A percentile compares a stretch with the other conserved stretches of the same genome.
phyloP scores from a whole-genome alignment of 2,113 vertebrate genomes.

The Tretioscincus oriximinensis region DNA sequence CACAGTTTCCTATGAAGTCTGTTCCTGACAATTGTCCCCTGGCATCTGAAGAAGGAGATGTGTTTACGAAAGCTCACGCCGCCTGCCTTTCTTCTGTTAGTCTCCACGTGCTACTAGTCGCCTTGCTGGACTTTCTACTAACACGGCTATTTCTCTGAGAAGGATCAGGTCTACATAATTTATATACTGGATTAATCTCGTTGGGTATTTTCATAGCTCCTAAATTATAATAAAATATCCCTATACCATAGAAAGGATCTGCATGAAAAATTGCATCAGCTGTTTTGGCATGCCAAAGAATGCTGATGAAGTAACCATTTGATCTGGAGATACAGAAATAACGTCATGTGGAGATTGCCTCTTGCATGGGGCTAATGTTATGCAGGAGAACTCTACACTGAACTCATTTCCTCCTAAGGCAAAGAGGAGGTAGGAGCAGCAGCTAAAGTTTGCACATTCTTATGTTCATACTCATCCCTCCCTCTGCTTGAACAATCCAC shows the following conservation, averaged over 20 bases:
- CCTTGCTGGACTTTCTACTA: too few species aligned
- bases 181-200: not conserved
- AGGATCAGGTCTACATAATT: not conserved
- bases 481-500: not conserved
- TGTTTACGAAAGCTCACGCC: too few species aligned
- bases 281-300: not conserved
- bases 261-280: not conserved
- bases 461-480: not conserved
- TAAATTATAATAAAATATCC: not conserved
- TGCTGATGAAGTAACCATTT: not conserved
- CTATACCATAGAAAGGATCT: not conserved
- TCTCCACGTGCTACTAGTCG: too few species aligned
- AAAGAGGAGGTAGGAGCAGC: accelerated
- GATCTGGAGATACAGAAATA: not conserved
- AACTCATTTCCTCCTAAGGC: not conserved
- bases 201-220: not conserved
- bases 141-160: too few species aligned
- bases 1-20: too few species aligned
- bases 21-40: too few species aligned
- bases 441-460: not conserved
- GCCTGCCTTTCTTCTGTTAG: too few species aligned
- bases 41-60: too few species aligned
- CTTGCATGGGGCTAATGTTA: slow-evolving; percentile 9
- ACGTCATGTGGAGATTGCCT: not conserved
- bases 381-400: not conserved